Base-by-base conservation (phyloP, 2,113 vertebrate genomes). In the Mus pahari region DNA sequence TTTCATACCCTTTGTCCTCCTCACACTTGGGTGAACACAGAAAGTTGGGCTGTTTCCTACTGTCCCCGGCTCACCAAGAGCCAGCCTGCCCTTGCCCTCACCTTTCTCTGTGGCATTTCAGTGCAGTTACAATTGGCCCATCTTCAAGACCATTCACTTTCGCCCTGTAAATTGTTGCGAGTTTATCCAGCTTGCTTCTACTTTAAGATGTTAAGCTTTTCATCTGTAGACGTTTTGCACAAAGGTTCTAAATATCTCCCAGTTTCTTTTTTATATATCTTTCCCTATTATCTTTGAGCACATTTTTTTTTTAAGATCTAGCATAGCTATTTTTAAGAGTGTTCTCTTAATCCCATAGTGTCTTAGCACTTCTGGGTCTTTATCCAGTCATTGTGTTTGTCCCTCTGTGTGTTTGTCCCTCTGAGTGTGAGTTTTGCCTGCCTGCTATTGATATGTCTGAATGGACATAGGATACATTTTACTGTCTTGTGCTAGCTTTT, bases 111-210 rank as follows among this genome's bases (percentile, higher is more conserved):
- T 22, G 39, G 75, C 28, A 77, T 50, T 89, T 89, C 90, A 42
- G n/a, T 75, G 13, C 8, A 33, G n/a, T 20, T 62, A 86, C 90
- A 83, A 78, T 58, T 68, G 39, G n/a, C 68, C 36, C 60, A 79
- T 79, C 24, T 86, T 73, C 48, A 90, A 79, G 20, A 84, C 84
- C 17, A 48, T 45, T 39, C 39, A 26, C n/a, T 16, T 60, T 74
- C 77, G 45, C 83, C 58, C 73, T 74, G 7, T 48, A 45, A 9
- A 89, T 94, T 78, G 22, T 33, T 79, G 6, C 79, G 81, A 86
- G 75, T 74, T 33, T 45, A 45, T 48, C 45, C 2, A 70, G 5
- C 83, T 83, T 95, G 92, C 16, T 84, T 95, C 95, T 93, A 60
- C 64, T 92, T 87, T 95, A 17, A 86, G 36, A 36, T 71, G 13